Percentiles rank a stretch among this genome's conserved stretches.
Evolutionary conservation across 2,797 vertebrate species (phyloP).

Genomic region (Thripadectes ignobilis): DNA sequence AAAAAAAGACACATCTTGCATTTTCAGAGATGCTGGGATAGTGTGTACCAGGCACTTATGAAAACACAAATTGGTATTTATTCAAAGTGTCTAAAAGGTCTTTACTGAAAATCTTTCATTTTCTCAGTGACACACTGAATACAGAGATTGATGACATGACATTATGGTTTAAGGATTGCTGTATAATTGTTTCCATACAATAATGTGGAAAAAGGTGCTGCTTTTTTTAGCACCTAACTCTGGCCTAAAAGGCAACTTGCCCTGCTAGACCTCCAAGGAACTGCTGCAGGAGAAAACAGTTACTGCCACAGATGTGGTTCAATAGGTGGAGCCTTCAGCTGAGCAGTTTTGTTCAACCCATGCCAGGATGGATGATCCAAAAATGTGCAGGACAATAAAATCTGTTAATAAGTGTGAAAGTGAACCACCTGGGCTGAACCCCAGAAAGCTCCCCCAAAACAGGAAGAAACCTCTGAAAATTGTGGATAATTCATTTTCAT

Average conservation of each 20-base stretch:
- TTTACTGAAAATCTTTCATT: background rate
- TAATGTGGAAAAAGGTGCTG: background rate
- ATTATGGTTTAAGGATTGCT: background rate
- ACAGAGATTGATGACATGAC: background rate
- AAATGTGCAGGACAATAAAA: background rate
- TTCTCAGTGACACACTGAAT: background rate
- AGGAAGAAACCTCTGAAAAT: background rate
- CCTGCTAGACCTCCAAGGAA: background rate
- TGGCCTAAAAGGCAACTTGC: background rate
- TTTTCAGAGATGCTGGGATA: background rate
- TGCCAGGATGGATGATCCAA: background rate
- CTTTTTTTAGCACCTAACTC: background rate
- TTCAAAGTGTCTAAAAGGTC: background rate
- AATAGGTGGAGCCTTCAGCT: background rate
- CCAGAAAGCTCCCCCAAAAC: background rate
- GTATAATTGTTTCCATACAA: background rate
- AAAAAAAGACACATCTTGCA: accelerated
- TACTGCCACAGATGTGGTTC: accelerated
- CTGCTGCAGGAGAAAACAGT: background rate
- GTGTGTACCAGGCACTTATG: background rate
- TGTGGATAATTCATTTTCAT: background rate
- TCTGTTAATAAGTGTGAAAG: background rate
- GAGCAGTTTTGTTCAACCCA: background rate
- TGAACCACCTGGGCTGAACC: background rate
- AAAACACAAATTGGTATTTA: background rate